Evolutionary conservation across 2,888 invertebrate species (phyloP), one percentile per base, ranked within the genome.

Genomic region (Bellardia bayeri): DNA sequence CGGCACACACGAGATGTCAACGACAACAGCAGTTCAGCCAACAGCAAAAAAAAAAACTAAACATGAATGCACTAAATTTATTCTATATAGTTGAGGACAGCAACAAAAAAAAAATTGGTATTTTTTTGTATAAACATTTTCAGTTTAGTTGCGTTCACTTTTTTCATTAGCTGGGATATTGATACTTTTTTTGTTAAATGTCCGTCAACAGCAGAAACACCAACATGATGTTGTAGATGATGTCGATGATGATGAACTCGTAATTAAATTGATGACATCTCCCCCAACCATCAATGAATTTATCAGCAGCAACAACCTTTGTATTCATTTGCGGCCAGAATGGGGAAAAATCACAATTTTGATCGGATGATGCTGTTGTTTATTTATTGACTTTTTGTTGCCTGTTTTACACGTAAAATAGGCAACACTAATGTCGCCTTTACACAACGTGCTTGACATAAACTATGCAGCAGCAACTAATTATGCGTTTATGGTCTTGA

Each of bases 201-300:
- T 69, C 69, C 51, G 30, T 76, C 79, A 84, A 80, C 71, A 51
- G 33, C 75, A 56, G 69, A 61, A 68, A 69, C 61, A 23, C 3
- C 33, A 74, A 66, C 30, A 69, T 58, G 56, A 78, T 69, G 61
- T 42, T 74, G 51, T 76, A 37, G 61, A 71, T 58, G 49, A 63
- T 23, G 42, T 58, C 9, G 40, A 58, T 63, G 54, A 69, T 78
- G 71, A 82, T 88, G 76, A 86, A 87, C 88, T 85, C 76, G 86
- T 78, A 88, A 85, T 86, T 87, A 89, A 86, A 88, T 87, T 85
- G 89, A 84, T 88, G 87, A 88, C 87, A 84, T 81, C 81, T 85
- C 71, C 68, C 66, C 56, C 82, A 33, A 14, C 51, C 56, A 42
- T 37, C 56, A 58, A 69, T 58, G 16, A 56, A 56, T 58, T 42